Base-by-base conservation (phyloP, 2,113 vertebrate genomes). In the Corynorhinus townsendii region DNA sequence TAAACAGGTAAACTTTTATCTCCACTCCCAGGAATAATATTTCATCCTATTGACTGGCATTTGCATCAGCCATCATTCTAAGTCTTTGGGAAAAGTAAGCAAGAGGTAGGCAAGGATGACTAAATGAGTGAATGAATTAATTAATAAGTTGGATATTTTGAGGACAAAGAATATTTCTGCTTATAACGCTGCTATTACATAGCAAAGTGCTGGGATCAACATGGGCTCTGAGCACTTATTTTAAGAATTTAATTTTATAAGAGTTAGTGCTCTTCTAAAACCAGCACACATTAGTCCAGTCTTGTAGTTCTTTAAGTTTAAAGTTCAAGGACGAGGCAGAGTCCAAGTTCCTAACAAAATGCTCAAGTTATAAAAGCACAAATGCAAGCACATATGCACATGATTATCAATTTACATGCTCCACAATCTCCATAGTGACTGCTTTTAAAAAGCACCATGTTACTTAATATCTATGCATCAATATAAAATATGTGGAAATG, bases 21-120 rank as follows among this genome's bases (percentile, higher is more conserved):
- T 80, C 9, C 11, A 45, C 17, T 19, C 20, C 30, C 64, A 30
- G 20, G 17, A 26, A 45, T 49, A 16, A 33, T 38, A 59, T 7
- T 40, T 2, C 7, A 2, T 15, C 22, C 8, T n/a, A 2, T 0
- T 47, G 69, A 59, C 1, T 16, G 62, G 28, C 22, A 43, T 66
- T 66, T 76, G 20, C 4, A 35, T 16, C 22, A 17, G 4, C 11
- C 45, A 20, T 33, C 12, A 30, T 16, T 17, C 3, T 86, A 28
- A 20, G 1, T 66, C 33, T 87, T 66, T 38, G 47, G 17, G 30
- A 88, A 69, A 71, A 30, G 4, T 16, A 89, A 83, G 2, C 22
- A 33, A 47, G 11, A 40, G 56, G 54, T n/a, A 94, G 26, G 10
- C 26, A 69, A 20, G 26, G 6, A n/a, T 9, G 59, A 4, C 2